phyloP scores from a whole-genome alignment of 2,113 vertebrate genomes.

The Pelecanus crispus region DNA sequence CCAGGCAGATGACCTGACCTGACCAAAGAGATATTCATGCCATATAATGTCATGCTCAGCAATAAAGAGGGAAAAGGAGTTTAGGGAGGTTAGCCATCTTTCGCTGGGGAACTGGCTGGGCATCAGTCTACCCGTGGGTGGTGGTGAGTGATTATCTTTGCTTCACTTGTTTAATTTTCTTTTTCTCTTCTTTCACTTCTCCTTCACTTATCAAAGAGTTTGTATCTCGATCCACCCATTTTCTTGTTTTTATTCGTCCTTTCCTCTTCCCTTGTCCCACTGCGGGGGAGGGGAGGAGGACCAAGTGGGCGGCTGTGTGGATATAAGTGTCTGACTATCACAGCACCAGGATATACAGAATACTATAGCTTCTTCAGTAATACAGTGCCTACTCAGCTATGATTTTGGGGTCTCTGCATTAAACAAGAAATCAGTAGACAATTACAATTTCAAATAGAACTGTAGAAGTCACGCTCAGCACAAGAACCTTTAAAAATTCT shows the following conservation, averaged over 20 bases:
- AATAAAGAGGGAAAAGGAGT: background rate
- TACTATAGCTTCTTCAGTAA: background rate
- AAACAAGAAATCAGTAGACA: background rate
- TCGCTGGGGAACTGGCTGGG: background rate
- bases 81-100: background rate
- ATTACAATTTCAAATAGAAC: background rate
- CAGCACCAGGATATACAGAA: too few relatives aligned
- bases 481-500: background rate
- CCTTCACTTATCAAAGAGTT: background rate
- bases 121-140: too few relatives aligned
- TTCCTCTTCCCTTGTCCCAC: background rate
- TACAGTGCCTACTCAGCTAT: background rate
- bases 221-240: background rate
- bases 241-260: background rate
- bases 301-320: background rate
- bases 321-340: background rate
- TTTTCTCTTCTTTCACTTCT: background rate
- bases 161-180: background rate
- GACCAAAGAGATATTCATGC: too few relatives aligned
- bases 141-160: background rate
- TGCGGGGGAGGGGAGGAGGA: background rate
- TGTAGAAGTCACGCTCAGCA: background rate
- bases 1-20: too few relatives aligned
- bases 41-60: too few relatives aligned
- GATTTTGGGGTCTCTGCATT: background rate